These are phyloP conservation scores for Lerema accius DNA, from an alignment of 1,140 invertebrate genomes.

Conservation along the genomic window DNA sequence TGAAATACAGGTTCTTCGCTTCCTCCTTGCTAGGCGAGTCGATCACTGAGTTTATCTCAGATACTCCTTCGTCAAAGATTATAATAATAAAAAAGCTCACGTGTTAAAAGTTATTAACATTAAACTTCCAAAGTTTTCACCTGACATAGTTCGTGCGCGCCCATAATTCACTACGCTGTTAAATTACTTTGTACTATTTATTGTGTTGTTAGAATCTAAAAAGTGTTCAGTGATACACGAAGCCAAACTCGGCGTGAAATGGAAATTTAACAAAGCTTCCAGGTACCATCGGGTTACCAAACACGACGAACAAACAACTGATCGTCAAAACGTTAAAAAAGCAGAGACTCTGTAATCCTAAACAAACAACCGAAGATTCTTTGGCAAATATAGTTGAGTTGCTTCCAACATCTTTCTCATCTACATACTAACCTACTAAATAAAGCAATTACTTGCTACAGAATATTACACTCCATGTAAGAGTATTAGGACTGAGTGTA, in stretches of 20 bases:
- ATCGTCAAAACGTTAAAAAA: constrained; percentile 2
- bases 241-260: neutral
- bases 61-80: too few species aligned
- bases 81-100: too few species aligned
- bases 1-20: neutral
- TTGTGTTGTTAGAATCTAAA: neutral
- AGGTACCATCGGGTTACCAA: neutral
- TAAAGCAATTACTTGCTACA: neutral
- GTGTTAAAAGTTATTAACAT: too few species aligned
- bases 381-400: neutral
- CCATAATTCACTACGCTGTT: too few species aligned
- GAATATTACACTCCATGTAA: neutral
- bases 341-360: neutral
- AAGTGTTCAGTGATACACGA: neutral
- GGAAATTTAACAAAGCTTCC: neutral
- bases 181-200: neutral
- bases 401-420: neutral
- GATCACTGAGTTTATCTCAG: too few species aligned
- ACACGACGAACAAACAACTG: neutral
- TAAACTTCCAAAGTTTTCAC: too few species aligned
- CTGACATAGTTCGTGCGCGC: too few species aligned
- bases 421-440: constrained; percentile 3
- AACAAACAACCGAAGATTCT: neutral
- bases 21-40: too few species aligned
- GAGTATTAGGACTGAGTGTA: too few species aligned